Evolutionary conservation across 2,113 vertebrate species (phyloP).

Genomic region (Pterocles burchelli): DNA sequence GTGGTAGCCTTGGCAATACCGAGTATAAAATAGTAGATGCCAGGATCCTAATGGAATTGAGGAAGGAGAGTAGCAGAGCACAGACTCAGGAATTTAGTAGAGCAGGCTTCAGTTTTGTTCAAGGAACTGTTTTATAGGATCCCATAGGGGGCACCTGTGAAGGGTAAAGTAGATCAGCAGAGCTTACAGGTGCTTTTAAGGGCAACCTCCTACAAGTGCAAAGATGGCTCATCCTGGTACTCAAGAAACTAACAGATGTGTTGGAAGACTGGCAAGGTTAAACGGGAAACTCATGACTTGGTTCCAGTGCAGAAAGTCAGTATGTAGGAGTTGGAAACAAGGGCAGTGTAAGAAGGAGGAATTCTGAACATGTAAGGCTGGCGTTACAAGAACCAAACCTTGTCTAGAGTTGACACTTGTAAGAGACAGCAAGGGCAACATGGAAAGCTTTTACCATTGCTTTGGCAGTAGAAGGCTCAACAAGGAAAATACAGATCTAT

Average conservation of each 20-base stretch:
- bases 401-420: neutral
- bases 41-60: neutral
- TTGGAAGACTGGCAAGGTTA: neutral
- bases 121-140: neutral
- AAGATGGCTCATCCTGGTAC: neutral
- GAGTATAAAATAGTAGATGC: neutral
- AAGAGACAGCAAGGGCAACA: no score
- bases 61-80: neutral
- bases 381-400: neutral
- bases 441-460: neutral
- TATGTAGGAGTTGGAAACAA: neutral
- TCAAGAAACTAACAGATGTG: neutral
- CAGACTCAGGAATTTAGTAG: neutral
- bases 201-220: neutral
- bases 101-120: neutral
- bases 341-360: neutral
- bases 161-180: neutral
- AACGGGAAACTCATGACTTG: neutral
- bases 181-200: neutral
- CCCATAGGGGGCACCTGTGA: neutral
- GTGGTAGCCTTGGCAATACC: neutral
- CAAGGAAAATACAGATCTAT: neutral
- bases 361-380: neutral
- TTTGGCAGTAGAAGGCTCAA: neutral
- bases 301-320: neutral